Base-by-base conservation (phyloP, 2,797 vertebrate species). In the Argentina silus region DNA sequence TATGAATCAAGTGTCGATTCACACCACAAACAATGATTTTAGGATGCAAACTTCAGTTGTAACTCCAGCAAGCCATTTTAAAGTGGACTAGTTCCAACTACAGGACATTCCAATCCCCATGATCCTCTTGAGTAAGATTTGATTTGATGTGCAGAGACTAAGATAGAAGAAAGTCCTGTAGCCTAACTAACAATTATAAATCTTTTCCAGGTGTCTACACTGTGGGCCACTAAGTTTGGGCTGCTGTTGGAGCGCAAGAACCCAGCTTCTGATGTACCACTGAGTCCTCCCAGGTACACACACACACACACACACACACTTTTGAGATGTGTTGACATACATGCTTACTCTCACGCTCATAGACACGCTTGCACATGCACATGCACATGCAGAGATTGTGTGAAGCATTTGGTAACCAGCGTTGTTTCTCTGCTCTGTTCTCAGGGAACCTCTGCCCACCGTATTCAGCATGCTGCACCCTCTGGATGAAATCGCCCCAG, bases 381-480 rank as follows among this genome's bases (percentile, higher is more conserved):
- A 48, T 6, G 14, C 17, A 56, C 55, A 74, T 19, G 9, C 50
- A 47, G 27, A 36, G 27, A 36, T 36, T 36, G 27, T 36, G 27
- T 36, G 27, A 36, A 2, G 27, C 27, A 4, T 36, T 55, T 68
- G 10, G 36, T 10, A 42, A 19, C 23, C 23, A 43, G 19, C 71
- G 23, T 12, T 55, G 63, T 61, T 23, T 67, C 2, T 75, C 44
- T 4, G 10, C 63, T 60, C 7, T 73, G 10, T 91, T 86, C 70
- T 56, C 87, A 99, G 98, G 83, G 96, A 98, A 67, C 95, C 95
- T 85, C 93, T 99, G 76, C 97, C 98, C 0, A 98, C 95, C 0
- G 89, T 99, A 85, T 99, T 98, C 90, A 99, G 97, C 89, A 98
- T 99, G 97, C 89, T 99, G 53, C 97, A 99, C 83, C 97, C 97